phyloP scores from a whole-genome alignment of 2,113 vertebrate genomes.

The Trichomycterus rosablanca region DNA sequence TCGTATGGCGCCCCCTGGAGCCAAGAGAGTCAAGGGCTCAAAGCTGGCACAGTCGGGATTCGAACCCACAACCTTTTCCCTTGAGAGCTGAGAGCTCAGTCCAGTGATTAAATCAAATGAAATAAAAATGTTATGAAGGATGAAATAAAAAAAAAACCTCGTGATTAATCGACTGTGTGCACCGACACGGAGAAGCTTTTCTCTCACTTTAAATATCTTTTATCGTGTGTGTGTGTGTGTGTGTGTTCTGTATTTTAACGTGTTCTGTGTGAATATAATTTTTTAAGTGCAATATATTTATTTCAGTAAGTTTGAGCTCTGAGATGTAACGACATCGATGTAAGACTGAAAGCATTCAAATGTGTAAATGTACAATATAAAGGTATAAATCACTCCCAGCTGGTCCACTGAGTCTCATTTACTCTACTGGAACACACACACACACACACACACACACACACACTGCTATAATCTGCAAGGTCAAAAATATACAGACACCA shows the following conservation, averaged over 20 bases:
- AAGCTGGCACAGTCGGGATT: too few species aligned
- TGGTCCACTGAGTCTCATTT: constrained; percentile 29
- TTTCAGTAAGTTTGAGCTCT: constrained; percentile 88
- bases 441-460: constrained; percentile 11
- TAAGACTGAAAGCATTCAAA: constrained; percentile 84
- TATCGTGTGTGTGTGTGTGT: constrained; percentile 22
- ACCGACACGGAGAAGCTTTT: neutral
- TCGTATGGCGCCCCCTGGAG: too few species aligned
- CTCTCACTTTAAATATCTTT: too few species aligned
- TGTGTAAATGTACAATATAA: constrained; percentile 61
- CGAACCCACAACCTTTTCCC: too few species aligned
- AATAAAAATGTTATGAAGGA: too few species aligned
- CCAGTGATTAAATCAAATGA: too few species aligned
- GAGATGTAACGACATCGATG: constrained; percentile 80
- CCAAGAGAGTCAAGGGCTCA: too few species aligned
- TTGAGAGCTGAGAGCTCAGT: too few species aligned
- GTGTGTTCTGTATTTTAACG: constrained; percentile 56
- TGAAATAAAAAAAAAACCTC: too few species aligned
- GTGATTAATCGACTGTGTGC: too few species aligned
- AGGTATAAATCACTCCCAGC: constrained; percentile 58
- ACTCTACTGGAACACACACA: neutral
- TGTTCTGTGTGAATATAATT: constrained; percentile 71
- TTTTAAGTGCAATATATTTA: constrained; percentile 99
- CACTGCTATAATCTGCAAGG: too few species aligned
- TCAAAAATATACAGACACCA: neutral